phyloP scores from a whole-genome alignment of 2,797 vertebrate genomes.

The Ceryle rudis region DNA sequence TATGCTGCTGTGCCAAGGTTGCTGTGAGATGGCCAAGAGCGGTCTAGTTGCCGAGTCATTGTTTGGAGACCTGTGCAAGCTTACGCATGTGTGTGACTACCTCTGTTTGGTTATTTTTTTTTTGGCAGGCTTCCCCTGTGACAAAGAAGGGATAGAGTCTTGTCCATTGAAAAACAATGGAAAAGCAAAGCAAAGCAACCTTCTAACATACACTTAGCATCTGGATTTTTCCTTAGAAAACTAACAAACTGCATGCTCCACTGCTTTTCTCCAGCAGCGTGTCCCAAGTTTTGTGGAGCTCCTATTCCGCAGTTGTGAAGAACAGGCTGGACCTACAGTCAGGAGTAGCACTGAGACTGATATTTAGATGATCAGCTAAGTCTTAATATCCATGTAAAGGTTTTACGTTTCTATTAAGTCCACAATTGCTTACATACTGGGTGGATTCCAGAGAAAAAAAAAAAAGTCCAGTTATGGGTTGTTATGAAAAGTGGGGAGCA shows the following conservation, averaged over 20 bases:
- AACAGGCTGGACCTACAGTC: background rate
- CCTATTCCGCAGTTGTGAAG: background rate
- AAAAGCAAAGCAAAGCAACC: background rate
- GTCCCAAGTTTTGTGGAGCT: background rate
- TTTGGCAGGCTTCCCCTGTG: background rate
- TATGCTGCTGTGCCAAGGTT: background rate
- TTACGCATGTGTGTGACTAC: background rate
- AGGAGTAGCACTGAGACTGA: background rate
- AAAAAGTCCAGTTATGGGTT: background rate
- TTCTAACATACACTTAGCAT: background rate
- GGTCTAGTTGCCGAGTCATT: background rate
- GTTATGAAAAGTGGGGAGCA: background rate
- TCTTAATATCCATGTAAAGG: background rate
- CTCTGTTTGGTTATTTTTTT: background rate
- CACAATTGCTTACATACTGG: background rate
- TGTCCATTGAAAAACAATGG: background rate
- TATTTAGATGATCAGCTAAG: background rate
- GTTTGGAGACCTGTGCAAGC: conserved; percentile 18
- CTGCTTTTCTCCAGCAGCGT: background rate
- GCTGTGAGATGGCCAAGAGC: background rate
- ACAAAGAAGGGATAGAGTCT: background rate
- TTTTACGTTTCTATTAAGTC: background rate
- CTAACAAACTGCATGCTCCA: rapidly evolving
- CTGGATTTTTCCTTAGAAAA: background rate
- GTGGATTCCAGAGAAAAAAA: background rate